These are phyloP conservation scores for Zonitis immaculata DNA, from an alignment of 2,888 invertebrate genomes.

Conservation along the genomic window DNA sequence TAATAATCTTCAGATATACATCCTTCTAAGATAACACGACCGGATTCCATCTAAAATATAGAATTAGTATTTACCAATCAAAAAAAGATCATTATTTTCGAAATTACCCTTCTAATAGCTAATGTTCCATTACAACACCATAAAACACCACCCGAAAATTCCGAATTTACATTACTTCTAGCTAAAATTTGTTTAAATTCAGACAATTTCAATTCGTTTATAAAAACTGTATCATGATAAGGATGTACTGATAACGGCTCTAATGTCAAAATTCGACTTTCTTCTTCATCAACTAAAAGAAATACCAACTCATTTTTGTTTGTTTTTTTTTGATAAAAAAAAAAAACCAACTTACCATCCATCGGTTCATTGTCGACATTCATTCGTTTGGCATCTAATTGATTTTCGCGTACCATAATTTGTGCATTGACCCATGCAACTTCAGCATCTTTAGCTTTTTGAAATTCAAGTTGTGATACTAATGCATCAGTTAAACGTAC, in stretches of 20 bases:
- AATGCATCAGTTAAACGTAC: constrained; percentile 88
- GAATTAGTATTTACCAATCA: not conserved
- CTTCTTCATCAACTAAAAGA: constrained; percentile 49
- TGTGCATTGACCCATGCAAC: constrained; percentile 93
- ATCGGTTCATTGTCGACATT: constrained; percentile 49
- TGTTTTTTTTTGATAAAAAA: no score
- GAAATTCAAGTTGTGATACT: constrained; percentile 81
- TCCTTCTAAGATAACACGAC: constrained; percentile 90
- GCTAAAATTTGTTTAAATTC: constrained; percentile 81
- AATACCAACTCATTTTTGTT: not conserved
- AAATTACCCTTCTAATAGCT: constrained; percentile 73
- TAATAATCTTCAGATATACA: constrained; percentile 93
- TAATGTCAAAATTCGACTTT: constrained; percentile 62
- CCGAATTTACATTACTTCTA: constrained; percentile 72
- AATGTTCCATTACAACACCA: constrained; percentile 91
- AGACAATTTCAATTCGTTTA: constrained; percentile 89
- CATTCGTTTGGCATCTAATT: constrained; percentile 53
- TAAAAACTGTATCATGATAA: constrained; percentile 78
- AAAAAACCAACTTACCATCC: constrained; percentile 46
- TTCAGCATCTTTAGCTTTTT: constrained; percentile 82
- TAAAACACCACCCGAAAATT: constrained; percentile 86
- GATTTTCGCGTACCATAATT: constrained; percentile 60
- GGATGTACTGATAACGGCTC: constrained; percentile 58
- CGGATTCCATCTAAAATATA: constrained; percentile 78
- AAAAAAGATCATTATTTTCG: not conserved